These are phyloP conservation scores for Caenorhabditis angaria DNA, from an alignment of 2,888 invertebrate genomes.

Conservation along the genomic window DNA sequence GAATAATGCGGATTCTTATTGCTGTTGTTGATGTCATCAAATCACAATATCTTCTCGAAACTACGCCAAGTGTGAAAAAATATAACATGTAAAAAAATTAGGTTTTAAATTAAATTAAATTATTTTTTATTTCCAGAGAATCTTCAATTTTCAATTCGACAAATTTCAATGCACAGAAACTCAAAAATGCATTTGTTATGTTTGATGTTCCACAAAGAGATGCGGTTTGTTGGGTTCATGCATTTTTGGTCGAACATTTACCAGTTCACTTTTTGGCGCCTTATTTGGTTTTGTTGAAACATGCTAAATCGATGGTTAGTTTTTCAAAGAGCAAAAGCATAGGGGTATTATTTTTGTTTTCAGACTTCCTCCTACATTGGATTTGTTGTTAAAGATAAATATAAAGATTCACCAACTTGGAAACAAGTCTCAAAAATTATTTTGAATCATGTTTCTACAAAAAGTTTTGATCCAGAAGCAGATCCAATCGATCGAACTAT, in stretches of 20 bases:
- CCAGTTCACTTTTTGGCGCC: slow-evolving; percentile 50
- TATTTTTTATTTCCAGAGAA: slow-evolving; percentile 5
- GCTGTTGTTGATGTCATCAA: slow-evolving; percentile 11
- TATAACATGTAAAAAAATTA: slow-evolving; percentile 11
- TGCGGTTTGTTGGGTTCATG: slow-evolving; percentile 46
- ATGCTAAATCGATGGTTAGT: slow-evolving; percentile 53
- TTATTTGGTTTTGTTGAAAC: slow-evolving; percentile 58
- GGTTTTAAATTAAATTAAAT: background rate
- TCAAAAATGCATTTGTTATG: slow-evolving; percentile 19
- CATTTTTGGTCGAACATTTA: slow-evolving; percentile 51
- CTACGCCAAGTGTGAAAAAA: background rate
- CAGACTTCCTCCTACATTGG: slow-evolving; percentile 13
- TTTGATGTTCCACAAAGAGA: slow-evolving; percentile 15
- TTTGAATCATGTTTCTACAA: slow-evolving; percentile 17
- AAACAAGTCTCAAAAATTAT: slow-evolving; percentile 28
- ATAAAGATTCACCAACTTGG: slow-evolving; percentile 34
- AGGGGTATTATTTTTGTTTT: background rate
- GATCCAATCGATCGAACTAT: slow-evolving; percentile 40
- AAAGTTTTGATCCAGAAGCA: slow-evolving; percentile 38
- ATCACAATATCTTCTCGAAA: slow-evolving; percentile 20
- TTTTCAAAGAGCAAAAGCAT: background rate
- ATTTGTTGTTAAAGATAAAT: slow-evolving; percentile 19
- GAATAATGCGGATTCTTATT: background rate
- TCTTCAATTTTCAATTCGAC: slow-evolving; percentile 20
- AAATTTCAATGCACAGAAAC: slow-evolving; percentile 15